Percentiles rank a stretch among this genome's conserved stretches.
These are phyloP conservation scores for Caenorhabditis panamensis DNA, from an alignment of 2,888 invertebrate genomes.

Conservation along the genomic window DNA sequence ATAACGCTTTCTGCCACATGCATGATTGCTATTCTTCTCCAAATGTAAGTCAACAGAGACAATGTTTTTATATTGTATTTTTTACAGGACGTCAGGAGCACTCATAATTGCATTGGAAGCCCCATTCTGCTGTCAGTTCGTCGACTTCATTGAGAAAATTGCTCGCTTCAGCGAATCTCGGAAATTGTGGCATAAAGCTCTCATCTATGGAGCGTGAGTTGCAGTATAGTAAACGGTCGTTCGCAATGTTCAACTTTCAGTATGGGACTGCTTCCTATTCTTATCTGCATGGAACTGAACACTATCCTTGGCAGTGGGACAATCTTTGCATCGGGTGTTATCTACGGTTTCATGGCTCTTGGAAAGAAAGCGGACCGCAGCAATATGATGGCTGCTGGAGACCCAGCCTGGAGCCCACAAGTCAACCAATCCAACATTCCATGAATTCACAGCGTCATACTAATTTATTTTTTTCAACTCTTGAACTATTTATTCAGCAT, in stretches of 20 bases:
- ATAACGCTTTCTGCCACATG: conserved; percentile 76
- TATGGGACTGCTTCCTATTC: conserved; percentile 88
- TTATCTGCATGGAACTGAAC: conserved; percentile 87
- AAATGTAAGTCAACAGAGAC: conserved; percentile 72
- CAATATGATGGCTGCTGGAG: conserved; percentile 79
- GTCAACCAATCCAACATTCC: conserved; percentile 71
- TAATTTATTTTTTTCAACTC: background rate
- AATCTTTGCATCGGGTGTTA: conserved; percentile 90
- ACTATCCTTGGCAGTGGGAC: conserved; percentile 91
- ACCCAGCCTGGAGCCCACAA: conserved; percentile 78
- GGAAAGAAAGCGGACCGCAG: conserved; percentile 88
- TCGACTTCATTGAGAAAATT: conserved; percentile 92
- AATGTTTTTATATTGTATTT: background rate
- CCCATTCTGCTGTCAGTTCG: conserved; percentile 96
- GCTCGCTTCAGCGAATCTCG: conserved; percentile 85
- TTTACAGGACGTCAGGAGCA: conserved; percentile 87
- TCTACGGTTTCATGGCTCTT: conserved; percentile 95
- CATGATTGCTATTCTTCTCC: conserved; percentile 78
- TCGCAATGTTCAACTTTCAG: conserved; percentile 83
- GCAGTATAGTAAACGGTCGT: background rate
- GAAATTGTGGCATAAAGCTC: conserved; percentile 80
- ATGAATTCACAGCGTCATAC: conserved; percentile 29
- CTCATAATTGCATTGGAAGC: conserved; percentile 92
- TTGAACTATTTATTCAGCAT: background rate
- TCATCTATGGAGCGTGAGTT: conserved; percentile 75